Evolutionary conservation across 2,797 vertebrate species (phyloP).

Genomic region (Sylvia borin): DNA sequence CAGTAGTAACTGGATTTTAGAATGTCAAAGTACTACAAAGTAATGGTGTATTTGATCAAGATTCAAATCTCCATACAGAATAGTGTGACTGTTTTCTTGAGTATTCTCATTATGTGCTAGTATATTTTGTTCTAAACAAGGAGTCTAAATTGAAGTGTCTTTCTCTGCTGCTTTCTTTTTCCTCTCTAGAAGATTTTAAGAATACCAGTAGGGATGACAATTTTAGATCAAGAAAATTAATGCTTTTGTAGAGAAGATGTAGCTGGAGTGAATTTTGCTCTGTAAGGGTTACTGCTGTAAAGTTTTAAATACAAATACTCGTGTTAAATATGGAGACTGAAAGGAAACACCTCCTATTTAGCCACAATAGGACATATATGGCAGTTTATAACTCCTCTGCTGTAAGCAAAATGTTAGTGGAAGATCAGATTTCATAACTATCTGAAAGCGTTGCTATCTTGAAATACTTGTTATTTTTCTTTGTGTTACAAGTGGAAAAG

Average conservation of each 20-base stretch:
- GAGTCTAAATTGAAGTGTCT: not conserved
- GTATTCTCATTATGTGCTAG: not conserved
- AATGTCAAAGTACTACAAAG: not conserved
- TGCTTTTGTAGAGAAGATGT: not conserved
- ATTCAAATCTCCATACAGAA: not conserved
- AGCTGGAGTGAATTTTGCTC: not conserved
- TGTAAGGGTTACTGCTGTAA: not conserved
- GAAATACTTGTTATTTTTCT: not conserved
- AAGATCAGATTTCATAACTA: not conserved
- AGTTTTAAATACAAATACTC: not conserved
- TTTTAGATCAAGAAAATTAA: not conserved
- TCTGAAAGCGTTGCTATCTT: not conserved
- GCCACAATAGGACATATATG: not conserved
- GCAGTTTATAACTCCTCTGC: not conserved
- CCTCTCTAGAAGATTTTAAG: not conserved
- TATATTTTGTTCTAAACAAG: not conserved
- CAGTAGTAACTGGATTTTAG: not conserved
- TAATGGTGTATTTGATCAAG: not conserved
- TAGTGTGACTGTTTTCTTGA: not conserved
- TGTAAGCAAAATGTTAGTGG: not conserved
- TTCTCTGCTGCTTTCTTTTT: not conserved
- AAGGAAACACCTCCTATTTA: not conserved
- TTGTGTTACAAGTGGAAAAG: not conserved
- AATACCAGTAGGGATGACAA: not conserved
- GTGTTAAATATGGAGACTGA: not conserved